Evolutionary conservation across 2,797 vertebrate species (phyloP).

Genomic region (Lycodopsis pacificus): DNA sequence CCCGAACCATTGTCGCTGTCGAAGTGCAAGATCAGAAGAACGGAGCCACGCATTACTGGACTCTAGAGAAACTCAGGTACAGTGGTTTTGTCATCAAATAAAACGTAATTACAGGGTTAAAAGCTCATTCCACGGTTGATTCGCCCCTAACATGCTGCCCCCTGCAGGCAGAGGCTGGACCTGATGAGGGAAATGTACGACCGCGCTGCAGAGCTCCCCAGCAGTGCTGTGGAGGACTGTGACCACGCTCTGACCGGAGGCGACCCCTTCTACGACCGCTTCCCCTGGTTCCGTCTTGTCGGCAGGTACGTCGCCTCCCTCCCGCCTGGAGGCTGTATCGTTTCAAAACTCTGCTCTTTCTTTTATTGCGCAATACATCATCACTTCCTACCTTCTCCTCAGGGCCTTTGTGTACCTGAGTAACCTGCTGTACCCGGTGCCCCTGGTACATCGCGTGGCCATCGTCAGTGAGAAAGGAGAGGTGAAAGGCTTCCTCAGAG

Average conservation of each 20-base stretch:
- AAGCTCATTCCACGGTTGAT: background rate
- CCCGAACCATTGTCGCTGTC: conserved; percentile 94
- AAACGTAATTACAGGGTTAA: background rate
- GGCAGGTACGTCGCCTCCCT: conserved; percentile 88
- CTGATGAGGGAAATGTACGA: conserved; percentile 99
- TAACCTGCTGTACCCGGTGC: conserved; percentile 96
- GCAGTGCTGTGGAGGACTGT: conserved; percentile 93
- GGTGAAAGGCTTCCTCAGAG: conserved; percentile 96
- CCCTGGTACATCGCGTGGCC: conserved; percentile 95
- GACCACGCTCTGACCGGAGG: conserved; percentile 95
- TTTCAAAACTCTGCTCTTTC: background rate
- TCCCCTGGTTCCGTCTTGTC: conserved; percentile 98
- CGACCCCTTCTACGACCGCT: conserved; percentile 98
- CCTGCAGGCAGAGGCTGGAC: conserved; percentile 92
- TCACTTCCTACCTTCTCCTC: conserved; percentile 27
- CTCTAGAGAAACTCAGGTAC: conserved; percentile 96
- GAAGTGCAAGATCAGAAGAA: conserved; percentile 99
- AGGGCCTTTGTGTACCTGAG: conserved; percentile 99
- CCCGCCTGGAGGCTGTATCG: background rate
- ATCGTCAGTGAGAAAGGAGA: conserved; percentile 98
- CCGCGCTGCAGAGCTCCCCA: conserved; percentile 95
- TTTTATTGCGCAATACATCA: background rate
- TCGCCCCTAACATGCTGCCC: background rate
- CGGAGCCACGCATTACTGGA: conserved; percentile 98
- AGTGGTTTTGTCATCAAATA: background rate